Evolutionary conservation across 2,113 vertebrate species (phyloP), one percentile per base, ranked within the genome.

Genomic region (Entomyzon cyanotis): DNA sequence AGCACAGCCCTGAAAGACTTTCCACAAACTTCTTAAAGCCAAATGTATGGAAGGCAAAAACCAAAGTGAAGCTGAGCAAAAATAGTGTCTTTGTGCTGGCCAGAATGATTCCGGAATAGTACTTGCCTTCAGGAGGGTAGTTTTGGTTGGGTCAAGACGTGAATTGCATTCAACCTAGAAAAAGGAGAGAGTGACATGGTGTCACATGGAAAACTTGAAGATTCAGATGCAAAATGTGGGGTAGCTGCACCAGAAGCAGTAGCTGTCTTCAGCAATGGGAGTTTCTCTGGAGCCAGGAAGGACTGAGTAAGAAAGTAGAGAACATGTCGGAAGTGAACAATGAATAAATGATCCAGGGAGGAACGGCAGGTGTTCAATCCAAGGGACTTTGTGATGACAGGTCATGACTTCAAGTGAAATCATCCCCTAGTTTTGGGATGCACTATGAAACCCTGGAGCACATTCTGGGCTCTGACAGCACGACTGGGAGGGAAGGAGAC

Each of bases 131-230:
- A 99, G 97, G 84, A 99, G 98, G 67, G 99, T 99, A 76, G 99
- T 99, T 97, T 98, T 99, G 86, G 98, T 98, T 58, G 99, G 99
- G 94, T 99, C 98, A 95, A 99, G 97, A 95, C 99, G 99, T 84
- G 99, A 99, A 97, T 99, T 99, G 96, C 99, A 99, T 97, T 99
- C 99, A 93, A 99, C 99, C 99, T 99, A 87, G 92, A 98, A 95
- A 76, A 86, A 71, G 49, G 53, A 92, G 69, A 94, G 44, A 90
- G 14, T 44, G 33, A 77, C 24, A n/a, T 20, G 42, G 6, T 30
- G 41, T 63, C 64, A 74, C 22, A 77, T 4, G 67, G 23, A 67
- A 85, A 85, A 70, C 23, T 28, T 37, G 3, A 77, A 71, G 7
- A 77, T 44, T 58, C 24, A 74, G 13, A 63, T 24, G 24, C 41